phyloP scores from a whole-genome alignment of 1,140 invertebrate species.

The Limonius californicus region DNA sequence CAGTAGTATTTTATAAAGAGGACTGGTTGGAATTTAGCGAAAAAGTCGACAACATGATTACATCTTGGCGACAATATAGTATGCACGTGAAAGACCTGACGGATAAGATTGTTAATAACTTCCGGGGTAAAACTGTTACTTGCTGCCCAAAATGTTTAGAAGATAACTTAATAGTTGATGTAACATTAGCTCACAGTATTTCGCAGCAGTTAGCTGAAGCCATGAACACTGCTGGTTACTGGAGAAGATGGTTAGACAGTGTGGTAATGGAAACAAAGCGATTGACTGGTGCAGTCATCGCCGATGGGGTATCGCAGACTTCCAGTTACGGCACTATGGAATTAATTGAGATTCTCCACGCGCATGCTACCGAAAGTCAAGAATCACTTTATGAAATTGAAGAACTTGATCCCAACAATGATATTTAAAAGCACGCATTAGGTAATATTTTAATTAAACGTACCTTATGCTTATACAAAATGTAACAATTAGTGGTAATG shows the following conservation, averaged over 20 bases:
- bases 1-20: conserved; percentile 30
- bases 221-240: conserved; percentile 36
- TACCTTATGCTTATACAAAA: too few species aligned
- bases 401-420: conserved; percentile 17
- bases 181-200: conserved; percentile 37
- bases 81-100: conserved; percentile 38
- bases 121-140: conserved; percentile 31
- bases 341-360: conserved; percentile 8
- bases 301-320: not conserved
- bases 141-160: conserved; percentile 41
- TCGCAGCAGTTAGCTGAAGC: conserved; percentile 36
- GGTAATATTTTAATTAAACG: not conserved
- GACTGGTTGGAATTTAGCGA: conserved; percentile 36
- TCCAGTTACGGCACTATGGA: conserved; percentile 16
- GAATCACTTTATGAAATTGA: conserved; percentile 32
- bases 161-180: conserved; percentile 36
- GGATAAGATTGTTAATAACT: conserved; percentile 33
- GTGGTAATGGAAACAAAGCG: conserved; percentile 30
- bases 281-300: conserved; percentile 10
- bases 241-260: conserved; percentile 36
- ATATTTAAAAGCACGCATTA: not conserved
- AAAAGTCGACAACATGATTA: conserved; percentile 34
- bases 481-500: too few species aligned
- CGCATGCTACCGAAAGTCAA: conserved; percentile 12
- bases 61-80: conserved; percentile 38